These are phyloP conservation scores for Phyllotreta cruciferae DNA, from an alignment of 2,888 invertebrate genomes.

Conservation along the genomic window DNA sequence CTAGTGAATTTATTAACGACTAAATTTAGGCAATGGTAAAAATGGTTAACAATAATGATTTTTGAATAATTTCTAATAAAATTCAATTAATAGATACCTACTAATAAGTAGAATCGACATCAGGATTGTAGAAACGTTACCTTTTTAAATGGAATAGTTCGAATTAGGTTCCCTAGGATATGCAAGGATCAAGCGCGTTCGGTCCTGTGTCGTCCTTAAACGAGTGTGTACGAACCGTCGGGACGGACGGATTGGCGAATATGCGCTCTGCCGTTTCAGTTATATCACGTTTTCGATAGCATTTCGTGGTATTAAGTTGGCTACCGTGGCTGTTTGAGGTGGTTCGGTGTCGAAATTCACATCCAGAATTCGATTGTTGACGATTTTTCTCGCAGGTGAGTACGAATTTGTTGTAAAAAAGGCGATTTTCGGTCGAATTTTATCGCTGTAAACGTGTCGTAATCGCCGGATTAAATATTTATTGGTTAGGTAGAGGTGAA, in stretches of 20 bases:
- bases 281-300: conserved; percentile 59
- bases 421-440: background rate
- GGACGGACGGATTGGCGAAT: conserved; percentile 43
- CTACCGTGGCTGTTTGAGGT: conserved; percentile 60
- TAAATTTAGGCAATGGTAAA: no score
- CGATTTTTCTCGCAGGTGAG: conserved; percentile 37
- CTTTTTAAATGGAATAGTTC: no score
- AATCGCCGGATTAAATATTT: no score
- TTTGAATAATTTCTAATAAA: no score
- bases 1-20: no score
- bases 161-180: conserved; percentile 29
- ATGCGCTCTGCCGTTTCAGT: conserved; percentile 54
- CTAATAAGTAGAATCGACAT: no score
- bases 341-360: conserved; percentile 56
- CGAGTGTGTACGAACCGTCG: conserved; percentile 4
- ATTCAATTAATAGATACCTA: no score
- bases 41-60: no score
- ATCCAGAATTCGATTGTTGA: conserved; percentile 47
- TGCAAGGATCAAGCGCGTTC: conserved; percentile 16
- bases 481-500: no score
- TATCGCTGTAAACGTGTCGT: no score
- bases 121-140: background rate
- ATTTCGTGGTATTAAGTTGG: conserved; percentile 61
- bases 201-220: background rate
- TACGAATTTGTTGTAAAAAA: conserved; percentile 27